Conservation (phyloP, 1,140 invertebrate species). For the Anthonomus grandis region DNA sequence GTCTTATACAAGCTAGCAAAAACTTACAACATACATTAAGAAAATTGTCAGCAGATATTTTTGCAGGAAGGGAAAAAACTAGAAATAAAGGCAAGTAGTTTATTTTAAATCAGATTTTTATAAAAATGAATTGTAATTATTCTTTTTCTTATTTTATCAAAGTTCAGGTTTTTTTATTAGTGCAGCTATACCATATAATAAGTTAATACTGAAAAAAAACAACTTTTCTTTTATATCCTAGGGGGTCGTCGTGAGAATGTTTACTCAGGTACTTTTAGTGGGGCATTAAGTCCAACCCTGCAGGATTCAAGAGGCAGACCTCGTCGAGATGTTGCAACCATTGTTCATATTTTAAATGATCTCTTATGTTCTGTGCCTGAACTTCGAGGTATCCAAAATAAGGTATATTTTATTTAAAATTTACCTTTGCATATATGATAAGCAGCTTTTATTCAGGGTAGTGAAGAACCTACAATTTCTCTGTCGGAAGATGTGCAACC, state of each 20-base stretch:
- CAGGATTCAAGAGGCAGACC: conserved; percentile 85
- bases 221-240: conserved; percentile 16
- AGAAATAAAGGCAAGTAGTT: conserved; percentile 18
- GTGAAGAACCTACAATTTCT: conserved; percentile 24
- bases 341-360: conserved; percentile 94
- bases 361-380: conserved; percentile 80
- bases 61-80: conserved; percentile 59
- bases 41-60: conserved; percentile 84
- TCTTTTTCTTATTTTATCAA: neutral
- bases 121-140: neutral
- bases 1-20: conserved; percentile 79
- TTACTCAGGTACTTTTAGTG: conserved; percentile 79
- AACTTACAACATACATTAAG: conserved; percentile 89
- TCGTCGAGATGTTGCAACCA: conserved; percentile 88
- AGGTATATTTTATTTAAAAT: neutral
- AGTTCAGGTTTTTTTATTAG: neutral
- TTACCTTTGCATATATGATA: neutral
- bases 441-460: conserved; percentile 1
- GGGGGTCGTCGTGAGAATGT: conserved; percentile 77
- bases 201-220: conserved; percentile 1
- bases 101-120: neutral
- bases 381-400: conserved; percentile 36
- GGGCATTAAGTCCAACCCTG: conserved; percentile 88
- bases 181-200: too few relatives aligned
- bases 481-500: conserved; percentile 15